Evolutionary conservation across 2,113 vertebrate species (phyloP), one percentile per base, ranked within the genome.

Genomic region (Bostrychus sinensis): DNA sequence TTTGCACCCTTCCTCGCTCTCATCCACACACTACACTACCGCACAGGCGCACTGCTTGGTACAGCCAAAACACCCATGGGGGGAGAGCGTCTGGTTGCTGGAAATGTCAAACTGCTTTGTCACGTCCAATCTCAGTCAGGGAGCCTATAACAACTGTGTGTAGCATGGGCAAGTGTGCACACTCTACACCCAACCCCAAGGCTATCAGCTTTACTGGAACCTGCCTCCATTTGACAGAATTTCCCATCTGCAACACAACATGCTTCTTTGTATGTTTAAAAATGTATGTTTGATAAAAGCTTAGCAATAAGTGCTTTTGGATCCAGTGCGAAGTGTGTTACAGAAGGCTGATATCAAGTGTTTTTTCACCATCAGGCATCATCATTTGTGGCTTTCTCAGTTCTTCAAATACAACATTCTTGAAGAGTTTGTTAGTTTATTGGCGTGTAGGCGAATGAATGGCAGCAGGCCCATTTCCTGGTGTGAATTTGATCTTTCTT

Each of bases 51-150:
- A 71, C n/a, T 46, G 17, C 74, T 70, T 56, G 23, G 23, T 79
- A 83, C 68, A 85, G 81, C 71, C 81, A 85, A 80, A 90, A 87
- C 79, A 80, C 88, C 84, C 82, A 63, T 78, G 77, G 87, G 86
- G 41, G 79, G 62, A 80, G 66, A 83, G 55, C 62, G 80, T 89
- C 80, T 89, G 84, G 83, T 75, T 88, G 78, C 89, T 90, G 88
- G 62, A 92, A 92, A 92, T 92, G 90, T 93, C 89, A 92, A 90
- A 90, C 88, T 89, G 86, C 86, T 90, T 91, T 89, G 89, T 91
- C 90, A 87, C 42, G 75, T 90, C 79, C 78, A 76, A 78, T 91
- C 79, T 85, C 70, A 85, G 81, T 90, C 79, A 88, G 70, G 70
- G 77, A 79, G 70, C 14, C 59, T 61, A 48, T 20, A 77, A 72